phyloP scores from a whole-genome alignment of 2,797 vertebrate genomes.

The Enteromius afrohamiltoni region DNA sequence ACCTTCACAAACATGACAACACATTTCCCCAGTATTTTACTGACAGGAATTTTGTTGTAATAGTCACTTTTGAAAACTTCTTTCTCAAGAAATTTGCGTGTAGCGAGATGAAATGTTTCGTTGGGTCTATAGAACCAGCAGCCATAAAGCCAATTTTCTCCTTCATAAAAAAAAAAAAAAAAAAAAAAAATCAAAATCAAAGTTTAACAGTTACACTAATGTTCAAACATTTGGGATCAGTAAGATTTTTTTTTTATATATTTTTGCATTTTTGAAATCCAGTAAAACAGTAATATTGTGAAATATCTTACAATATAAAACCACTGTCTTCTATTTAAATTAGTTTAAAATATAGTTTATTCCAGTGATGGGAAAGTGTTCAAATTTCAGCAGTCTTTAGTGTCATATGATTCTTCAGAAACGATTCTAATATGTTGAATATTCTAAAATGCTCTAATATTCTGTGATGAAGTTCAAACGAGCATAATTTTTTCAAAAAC shows the following conservation, averaged over 20 bases:
- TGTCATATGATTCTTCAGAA: neutral
- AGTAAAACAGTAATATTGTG: neutral
- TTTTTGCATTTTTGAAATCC: neutral
- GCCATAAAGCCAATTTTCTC: constrained; percentile 97
- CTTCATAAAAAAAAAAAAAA: constrained; percentile 67
- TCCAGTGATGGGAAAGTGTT: neutral
- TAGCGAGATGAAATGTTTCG: constrained; percentile 97
- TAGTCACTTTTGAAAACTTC: constrained; percentile 99
- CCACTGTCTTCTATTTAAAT: neutral
- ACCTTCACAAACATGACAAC: constrained; percentile 99
- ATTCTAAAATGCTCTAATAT: neutral
- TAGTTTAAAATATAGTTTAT: no score
- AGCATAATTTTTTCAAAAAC: neutral
- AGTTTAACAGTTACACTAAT: neutral
- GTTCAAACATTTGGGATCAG: neutral
- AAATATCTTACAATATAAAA: neutral
- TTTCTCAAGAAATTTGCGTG: constrained; percentile 97
- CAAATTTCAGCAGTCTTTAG: neutral
- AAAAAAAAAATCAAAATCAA: no score
- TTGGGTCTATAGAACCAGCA: constrained; percentile 99
- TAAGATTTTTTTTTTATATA: neutral
- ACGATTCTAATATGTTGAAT: neutral
- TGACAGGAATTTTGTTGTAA: constrained; percentile 97
- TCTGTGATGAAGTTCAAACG: neutral
- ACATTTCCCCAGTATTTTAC: constrained; percentile 97